Evolutionary conservation across 1,140 invertebrate genomes (phyloP).

Genomic region (Aphaenogaster rudis): DNA sequence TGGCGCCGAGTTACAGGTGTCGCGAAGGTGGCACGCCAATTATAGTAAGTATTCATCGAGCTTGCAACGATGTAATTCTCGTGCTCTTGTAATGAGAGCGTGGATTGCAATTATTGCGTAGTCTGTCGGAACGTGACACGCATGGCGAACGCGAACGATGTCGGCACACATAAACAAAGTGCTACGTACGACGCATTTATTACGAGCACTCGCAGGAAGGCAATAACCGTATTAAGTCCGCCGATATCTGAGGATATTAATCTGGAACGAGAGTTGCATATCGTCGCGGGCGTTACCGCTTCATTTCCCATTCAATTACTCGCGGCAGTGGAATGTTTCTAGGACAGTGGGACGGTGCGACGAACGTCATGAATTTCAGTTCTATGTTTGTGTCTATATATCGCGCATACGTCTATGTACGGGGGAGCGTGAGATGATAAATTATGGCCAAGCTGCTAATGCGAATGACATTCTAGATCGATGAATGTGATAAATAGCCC

Average conservation of each 20-base stretch:
- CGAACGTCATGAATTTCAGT: constrained; percentile 50
- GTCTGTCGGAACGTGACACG: constrained; percentile 8
- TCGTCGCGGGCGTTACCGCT: constrained; percentile 38
- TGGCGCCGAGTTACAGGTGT: constrained; percentile 43
- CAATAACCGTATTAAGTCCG: constrained; percentile 42
- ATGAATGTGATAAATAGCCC: constrained; percentile 40
- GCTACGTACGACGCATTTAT: background rate
- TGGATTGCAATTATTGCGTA: constrained; percentile 39
- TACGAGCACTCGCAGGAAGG: background rate
- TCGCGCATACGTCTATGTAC: background rate
- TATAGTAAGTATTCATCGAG: constrained; percentile 18
- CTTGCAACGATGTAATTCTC: constrained; percentile 14
- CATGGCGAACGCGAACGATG: background rate
- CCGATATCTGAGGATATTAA: constrained; percentile 70
- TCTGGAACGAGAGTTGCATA: constrained; percentile 67
- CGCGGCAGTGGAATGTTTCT: constrained; percentile 63
- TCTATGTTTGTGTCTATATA: constrained; percentile 6
- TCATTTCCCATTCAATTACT: constrained; percentile 75
- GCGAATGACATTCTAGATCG: constrained; percentile 17
- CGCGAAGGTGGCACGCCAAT: constrained; percentile 30
- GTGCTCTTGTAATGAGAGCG: constrained; percentile 17
- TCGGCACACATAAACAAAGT: background rate
- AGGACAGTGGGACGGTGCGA: constrained; percentile 52
- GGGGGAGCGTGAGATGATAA: constrained; percentile 12
- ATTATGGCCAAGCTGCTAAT: constrained; percentile 37